Percentiles rank a stretch among this genome's conserved stretches.
These are phyloP conservation scores for Caranx ignobilis DNA, from an alignment of 2,113 vertebrate genomes.

Conservation along the genomic window DNA sequence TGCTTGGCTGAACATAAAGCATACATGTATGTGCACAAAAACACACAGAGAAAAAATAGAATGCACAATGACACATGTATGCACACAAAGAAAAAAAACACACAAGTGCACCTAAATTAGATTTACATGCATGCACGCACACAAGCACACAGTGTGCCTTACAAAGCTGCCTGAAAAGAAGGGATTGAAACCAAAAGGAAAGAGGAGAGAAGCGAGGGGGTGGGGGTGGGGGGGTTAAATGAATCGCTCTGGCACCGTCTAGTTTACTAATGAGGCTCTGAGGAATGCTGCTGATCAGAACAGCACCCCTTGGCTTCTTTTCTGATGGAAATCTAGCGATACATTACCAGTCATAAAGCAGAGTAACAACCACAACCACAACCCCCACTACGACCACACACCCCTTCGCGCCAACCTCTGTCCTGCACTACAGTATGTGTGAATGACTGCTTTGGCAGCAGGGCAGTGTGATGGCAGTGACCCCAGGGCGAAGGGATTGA, in stretches of 20 bases:
- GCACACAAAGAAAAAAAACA: neutral
- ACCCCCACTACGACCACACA: neutral
- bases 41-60: neutral
- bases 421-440: constrained; percentile 3
- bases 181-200: constrained; percentile 43
- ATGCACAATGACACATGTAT: neutral
- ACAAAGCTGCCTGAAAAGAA: constrained; percentile 45
- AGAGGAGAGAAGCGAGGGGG: constrained; percentile 1
- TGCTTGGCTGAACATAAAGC: neutral
- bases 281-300: constrained; percentile 72
- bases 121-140: constrained; percentile 39
- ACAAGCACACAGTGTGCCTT: constrained; percentile 17
- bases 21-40: neutral
- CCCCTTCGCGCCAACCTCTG: neutral
- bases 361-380: neutral
- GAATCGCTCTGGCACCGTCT: constrained; percentile 70
- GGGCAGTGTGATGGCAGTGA: constrained; percentile 14
- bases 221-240: constrained; percentile 47
- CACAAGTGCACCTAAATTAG: constrained; percentile 15
- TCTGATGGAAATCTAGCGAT: constrained; percentile 73
- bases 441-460: constrained; percentile 31
- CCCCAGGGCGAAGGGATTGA: constrained; percentile 15
- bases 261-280: constrained; percentile 77
- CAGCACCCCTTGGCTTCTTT: constrained; percentile 61
- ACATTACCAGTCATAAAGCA: constrained; percentile 37